A percentile compares a stretch with the other conserved stretches of the same genome.
Conservation (phyloP, 2,888 invertebrate species). For the Lithosia quadra region DNA sequence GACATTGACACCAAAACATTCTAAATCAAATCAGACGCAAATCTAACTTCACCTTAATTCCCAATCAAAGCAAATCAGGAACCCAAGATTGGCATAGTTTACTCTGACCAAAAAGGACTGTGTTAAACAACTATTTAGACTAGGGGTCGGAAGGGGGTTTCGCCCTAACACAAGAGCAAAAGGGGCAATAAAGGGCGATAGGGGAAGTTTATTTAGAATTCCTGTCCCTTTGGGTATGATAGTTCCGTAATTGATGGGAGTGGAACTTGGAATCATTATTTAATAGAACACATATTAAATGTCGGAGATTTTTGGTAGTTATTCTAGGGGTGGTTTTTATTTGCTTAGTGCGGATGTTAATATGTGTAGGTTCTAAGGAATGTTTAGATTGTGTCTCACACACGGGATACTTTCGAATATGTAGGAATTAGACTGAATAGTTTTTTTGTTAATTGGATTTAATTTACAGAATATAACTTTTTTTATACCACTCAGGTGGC, state of each 20-base stretch:
- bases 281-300: conserved; percentile 28
- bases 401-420: background rate
- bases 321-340: background rate
- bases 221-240: conserved; percentile 41
- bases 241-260: conserved; percentile 45
- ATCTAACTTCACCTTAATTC: conserved; percentile 30
- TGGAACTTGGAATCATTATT: conserved; percentile 43
- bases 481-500: too few relatives aligned
- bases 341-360: conserved; percentile 2
- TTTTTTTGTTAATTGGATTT: too few relatives aligned
- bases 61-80: conserved; percentile 35
- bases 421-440: background rate
- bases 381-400: background rate
- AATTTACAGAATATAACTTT: too few relatives aligned
- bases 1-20: background rate
- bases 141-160: conserved; percentile 26
- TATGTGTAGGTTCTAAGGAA: background rate
- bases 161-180: background rate
- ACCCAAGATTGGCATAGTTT: conserved; percentile 51
- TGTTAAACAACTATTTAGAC: conserved; percentile 52
- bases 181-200: conserved; percentile 9
- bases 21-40: conserved; percentile 1
- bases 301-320: conserved; percentile 6
- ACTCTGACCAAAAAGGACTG: conserved; percentile 28
- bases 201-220: conserved; percentile 44